Evolutionary conservation across 2,888 invertebrate genomes (phyloP), one percentile per base, ranked within the genome.

Genomic region (Ectemnius lituratus): DNA sequence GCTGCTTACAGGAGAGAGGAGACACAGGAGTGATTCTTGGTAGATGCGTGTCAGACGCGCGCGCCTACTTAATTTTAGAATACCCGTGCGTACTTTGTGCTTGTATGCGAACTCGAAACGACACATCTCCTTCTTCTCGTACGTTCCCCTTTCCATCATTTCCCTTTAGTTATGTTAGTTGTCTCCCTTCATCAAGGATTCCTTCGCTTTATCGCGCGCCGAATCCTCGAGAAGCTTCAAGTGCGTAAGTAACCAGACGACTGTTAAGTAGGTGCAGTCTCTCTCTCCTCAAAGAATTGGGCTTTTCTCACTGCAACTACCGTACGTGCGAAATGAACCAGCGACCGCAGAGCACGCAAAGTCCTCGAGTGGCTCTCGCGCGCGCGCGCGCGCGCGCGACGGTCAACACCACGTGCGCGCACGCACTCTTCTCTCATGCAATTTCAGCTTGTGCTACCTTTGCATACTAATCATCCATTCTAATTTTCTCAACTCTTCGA

Each of bases 41-140:
- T 82, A 76, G 72, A 62, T 82, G 72, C 78, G 75, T 67, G 78
- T 82, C 73, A 16, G 67, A 62, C 72, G 62, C 67, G 72, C 68
- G 72, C 68, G 62, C 60, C 61, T 72, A 69, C 73, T 81, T 81
- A 81, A 81, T 79, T 83, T 83, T 81, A 79, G 75, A 80, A 75
- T 62, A 59, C 68, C 76, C 37, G 66, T 46, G 62, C 64, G 37
- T 61, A 4, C 27, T 37, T 57, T 61, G 65, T 60, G 47, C 67
- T 61, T 59, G 66, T 67, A 73, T 71, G 58, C 58, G 61, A 28
- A n/a, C 60, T 61, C 45, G 23, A 23, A 49, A 20, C 58, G 20
- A 13, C 18, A 37, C 4, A 23, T 23, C 23, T 23, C 23, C 23
- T 3, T 23, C 23, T 20, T 20, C 20, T 1, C 20, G 20, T 2